These are phyloP conservation scores for Drosophila diplacantha DNA, from an alignment of 2,888 invertebrate species.

Conservation along the genomic window DNA sequence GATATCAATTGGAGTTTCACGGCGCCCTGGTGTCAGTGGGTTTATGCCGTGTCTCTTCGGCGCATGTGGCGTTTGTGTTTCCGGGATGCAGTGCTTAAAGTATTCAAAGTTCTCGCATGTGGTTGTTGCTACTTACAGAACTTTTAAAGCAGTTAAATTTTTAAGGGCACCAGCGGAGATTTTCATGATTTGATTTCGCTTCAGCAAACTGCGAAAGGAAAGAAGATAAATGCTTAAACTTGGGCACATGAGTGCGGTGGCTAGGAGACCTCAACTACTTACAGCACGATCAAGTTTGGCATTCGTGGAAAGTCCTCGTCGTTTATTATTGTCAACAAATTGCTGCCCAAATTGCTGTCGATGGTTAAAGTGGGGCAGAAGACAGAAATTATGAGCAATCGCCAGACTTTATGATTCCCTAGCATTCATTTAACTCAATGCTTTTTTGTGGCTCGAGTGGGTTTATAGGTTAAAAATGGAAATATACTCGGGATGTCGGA, in stretches of 20 bases:
- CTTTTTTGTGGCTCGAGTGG: constrained; percentile 31
- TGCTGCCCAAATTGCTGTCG: constrained; percentile 86
- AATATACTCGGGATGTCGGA: constrained; percentile 14
- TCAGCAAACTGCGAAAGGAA: constrained; percentile 84
- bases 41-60: constrained; percentile 35
- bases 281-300: constrained; percentile 87
- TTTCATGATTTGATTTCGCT: constrained; percentile 88
- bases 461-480: constrained; percentile 40
- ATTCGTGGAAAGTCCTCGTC: constrained; percentile 85
- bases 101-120: constrained; percentile 38
- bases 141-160: constrained; percentile 86
- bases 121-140: constrained; percentile 86
- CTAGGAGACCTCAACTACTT: constrained; percentile 78
- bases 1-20: constrained; percentile 57
- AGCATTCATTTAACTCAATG: constrained; percentile 39
- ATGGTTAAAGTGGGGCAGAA: constrained; percentile 33
- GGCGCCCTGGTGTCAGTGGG: constrained; percentile 36
- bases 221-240: constrained; percentile 24
- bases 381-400: constrained; percentile 38
- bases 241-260: constrained; percentile 7
- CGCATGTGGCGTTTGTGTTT: constrained; percentile 25
- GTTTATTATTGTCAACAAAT: constrained; percentile 84
- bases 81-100: constrained; percentile 47
- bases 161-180: constrained; percentile 89
- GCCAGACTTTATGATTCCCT: constrained; percentile 32